phyloP scores from a whole-genome alignment of 2,113 vertebrate species.

The Cyanistes caeruleus region DNA sequence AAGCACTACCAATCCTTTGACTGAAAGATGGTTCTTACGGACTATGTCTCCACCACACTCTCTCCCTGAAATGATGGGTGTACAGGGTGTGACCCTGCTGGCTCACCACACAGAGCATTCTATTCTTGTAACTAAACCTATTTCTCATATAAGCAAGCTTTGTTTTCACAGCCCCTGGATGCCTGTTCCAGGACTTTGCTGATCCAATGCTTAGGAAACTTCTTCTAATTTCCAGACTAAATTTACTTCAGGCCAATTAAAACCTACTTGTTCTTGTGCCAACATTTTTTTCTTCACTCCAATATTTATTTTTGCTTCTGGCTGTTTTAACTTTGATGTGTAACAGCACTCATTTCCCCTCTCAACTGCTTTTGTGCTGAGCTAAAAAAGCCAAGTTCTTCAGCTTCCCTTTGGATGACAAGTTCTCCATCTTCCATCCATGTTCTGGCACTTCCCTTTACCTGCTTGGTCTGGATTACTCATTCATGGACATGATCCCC shows the following conservation, averaged over 20 bases:
- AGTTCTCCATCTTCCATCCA: not conserved
- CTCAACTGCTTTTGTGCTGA: not conserved
- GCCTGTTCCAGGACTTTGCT: not conserved
- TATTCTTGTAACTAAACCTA: not conserved
- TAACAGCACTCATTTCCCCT: not conserved
- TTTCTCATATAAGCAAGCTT: not conserved
- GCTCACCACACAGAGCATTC: not conserved
- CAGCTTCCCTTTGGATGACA: not conserved
- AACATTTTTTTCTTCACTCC: not conserved
- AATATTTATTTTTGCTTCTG: constrained; percentile 9
- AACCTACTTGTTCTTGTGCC: constrained; percentile 27
- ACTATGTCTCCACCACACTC: not conserved
- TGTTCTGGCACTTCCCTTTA: not conserved
- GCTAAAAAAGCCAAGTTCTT: not conserved
- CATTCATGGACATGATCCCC: not conserved
- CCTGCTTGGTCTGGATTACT: not conserved
- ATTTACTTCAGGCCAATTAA: constrained; percentile 53
- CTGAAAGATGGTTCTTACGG: not conserved
- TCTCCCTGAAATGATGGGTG: not conserved
- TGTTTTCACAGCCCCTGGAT: constrained; percentile 30
- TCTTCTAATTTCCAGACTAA: constrained; percentile 53
- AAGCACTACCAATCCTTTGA: not conserved
- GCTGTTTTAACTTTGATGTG: constrained; percentile 23
- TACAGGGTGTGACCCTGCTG: not conserved
- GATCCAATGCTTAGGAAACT: constrained; percentile 28